Evolutionary conservation across 2,888 invertebrate genomes (phyloP), one percentile per base, ranked within the genome.

Genomic region (Synergus umbraculus): DNA sequence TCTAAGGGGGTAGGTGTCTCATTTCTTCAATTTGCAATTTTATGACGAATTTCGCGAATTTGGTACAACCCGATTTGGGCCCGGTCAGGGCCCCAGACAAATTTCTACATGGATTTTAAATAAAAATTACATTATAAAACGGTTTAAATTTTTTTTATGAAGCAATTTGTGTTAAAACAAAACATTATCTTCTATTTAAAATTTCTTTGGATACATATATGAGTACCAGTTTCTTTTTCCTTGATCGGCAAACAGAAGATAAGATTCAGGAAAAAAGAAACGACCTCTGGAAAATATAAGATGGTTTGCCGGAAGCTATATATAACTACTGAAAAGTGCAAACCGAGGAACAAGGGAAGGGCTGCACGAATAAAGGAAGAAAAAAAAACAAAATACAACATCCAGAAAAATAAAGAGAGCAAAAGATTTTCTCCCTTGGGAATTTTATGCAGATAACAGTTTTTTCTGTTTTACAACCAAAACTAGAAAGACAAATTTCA

Each of bases 241-340:
- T 83, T 82, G 84, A 83, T 82, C 82, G 82, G 81, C 78, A 79
- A 66, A 63, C 54, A 67, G 15, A 44, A 80, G 86, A 87, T 86
- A 86, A 80, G 67, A 76, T 79, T 80, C 79, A 77, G 67, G 84
- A 83, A 85, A 86, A 88, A 86, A 83, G 82, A 83, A 84, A 81
- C 80, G 73, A 78, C 81, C 82, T 85, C 84, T 79, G 83, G 81
- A 78, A 84, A 84, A 29, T 29, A 82, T 83, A 83, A 81, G 83
- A 79, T 78, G 69, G 76, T 77, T 82, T 49, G 69, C 58, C 67
- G 67, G 49, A 79, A 58, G 65, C 37, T 18, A 18, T 76, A 12
- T 9, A 64, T 29, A 29, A 8, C 15, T 37, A 1, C 65, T 43
- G 41, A n/a, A 66, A 7, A 18, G 58, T 60, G 60, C 60, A 60